phyloP scores from a whole-genome alignment of 2,888 invertebrate genomes.

The Cosmia pyralina region DNA sequence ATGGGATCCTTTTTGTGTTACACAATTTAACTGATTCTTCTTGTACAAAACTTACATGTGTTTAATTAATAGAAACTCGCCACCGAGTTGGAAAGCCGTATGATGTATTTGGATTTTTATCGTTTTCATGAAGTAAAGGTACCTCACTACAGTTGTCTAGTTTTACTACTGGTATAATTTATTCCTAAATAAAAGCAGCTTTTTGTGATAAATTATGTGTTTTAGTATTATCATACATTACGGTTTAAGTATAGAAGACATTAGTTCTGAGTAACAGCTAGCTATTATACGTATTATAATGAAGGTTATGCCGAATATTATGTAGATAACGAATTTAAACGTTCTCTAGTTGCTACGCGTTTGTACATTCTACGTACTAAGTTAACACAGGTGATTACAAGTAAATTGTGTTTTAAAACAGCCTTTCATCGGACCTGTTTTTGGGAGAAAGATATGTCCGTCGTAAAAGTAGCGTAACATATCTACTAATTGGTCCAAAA shows the following conservation, averaged over 20 bases:
- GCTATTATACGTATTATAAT: slow-evolving; percentile 34
- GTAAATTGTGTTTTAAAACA: background rate
- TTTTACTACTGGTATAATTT: slow-evolving; percentile 5
- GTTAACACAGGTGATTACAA: background rate
- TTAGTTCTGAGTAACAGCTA: slow-evolving; percentile 23
- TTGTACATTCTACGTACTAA: background rate
- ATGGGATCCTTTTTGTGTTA: background rate
- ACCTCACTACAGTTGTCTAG: slow-evolving; percentile 3
- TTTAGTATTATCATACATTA: slow-evolving; percentile 30
- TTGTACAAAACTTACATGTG: background rate
- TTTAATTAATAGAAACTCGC: slow-evolving; percentile 2
- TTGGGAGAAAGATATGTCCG: background rate
- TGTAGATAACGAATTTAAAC: slow-evolving; percentile 10
- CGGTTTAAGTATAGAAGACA: slow-evolving; percentile 26
- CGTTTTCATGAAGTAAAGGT: background rate
- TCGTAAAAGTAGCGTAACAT: background rate
- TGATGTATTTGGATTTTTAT: background rate
- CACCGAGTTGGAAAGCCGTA: background rate
- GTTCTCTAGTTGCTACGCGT: slow-evolving; percentile 5
- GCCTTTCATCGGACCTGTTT: too few relatives aligned
- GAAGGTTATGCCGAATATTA: slow-evolving; percentile 30
- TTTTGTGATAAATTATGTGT: slow-evolving; percentile 19
- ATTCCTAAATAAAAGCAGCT: slow-evolving; percentile 9
- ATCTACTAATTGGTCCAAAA: slow-evolving; percentile 1
- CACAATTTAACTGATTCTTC: background rate